phyloP scores from a whole-genome alignment of 2,113 vertebrate species.

The Plectropomus leopardus region DNA sequence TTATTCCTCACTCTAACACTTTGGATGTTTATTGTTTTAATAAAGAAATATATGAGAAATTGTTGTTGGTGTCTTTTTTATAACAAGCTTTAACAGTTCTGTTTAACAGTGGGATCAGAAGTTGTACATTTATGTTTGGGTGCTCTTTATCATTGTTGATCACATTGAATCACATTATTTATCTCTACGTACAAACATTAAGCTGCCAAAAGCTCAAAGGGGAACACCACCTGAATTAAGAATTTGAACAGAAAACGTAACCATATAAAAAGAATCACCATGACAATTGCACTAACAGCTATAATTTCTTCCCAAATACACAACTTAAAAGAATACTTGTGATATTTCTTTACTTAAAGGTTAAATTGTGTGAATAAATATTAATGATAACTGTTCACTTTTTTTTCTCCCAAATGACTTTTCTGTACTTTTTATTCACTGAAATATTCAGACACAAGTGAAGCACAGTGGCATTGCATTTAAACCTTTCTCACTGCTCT shows the following conservation, averaged over 20 bases:
- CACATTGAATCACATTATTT: slow-evolving; percentile 9
- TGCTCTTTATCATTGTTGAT: slow-evolving; percentile 10
- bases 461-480: not conserved
- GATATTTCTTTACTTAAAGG: not conserved
- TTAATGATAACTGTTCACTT: not conserved
- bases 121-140: slow-evolving; percentile 23
- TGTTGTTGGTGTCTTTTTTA: slow-evolving; percentile 48
- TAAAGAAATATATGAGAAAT: slow-evolving; percentile 46
- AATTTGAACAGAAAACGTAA: no score
- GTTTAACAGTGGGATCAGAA: slow-evolving; percentile 29
- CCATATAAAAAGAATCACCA: no score
- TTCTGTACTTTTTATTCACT: not conserved
- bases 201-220: slow-evolving; percentile 15
- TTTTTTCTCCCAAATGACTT: not conserved
- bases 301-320: no score
- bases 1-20: slow-evolving; percentile 63
- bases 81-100: slow-evolving; percentile 19
- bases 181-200: slow-evolving; percentile 11
- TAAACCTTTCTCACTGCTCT: not conserved
- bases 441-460: not conserved
- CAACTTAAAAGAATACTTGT: not conserved
- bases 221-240: no score
- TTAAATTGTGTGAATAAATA: not conserved
- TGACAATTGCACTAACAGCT: no score
- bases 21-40: slow-evolving; percentile 75